phyloP scores from a whole-genome alignment of 1,140 invertebrate genomes.

The Nixonia krombeini region DNA sequence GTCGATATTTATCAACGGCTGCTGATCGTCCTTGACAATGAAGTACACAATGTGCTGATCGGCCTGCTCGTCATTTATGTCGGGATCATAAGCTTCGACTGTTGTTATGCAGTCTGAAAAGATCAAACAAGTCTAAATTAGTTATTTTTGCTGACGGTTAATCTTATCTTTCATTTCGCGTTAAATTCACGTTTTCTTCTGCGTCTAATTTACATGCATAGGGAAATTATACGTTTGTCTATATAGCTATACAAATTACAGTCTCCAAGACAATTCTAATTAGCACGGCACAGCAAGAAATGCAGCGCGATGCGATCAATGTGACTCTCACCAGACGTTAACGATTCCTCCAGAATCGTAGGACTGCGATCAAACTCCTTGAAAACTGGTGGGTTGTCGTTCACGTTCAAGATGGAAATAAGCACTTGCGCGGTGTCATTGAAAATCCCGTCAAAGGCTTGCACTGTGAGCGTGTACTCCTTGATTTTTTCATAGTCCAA shows the following conservation, averaged over 20 bases:
- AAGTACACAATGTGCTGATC: constrained; percentile 85
- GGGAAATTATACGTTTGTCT: too few species aligned
- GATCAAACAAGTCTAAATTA: constrained; percentile 2
- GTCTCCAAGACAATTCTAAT: too few species aligned
- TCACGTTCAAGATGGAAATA: constrained; percentile 86
- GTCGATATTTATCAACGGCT: constrained; percentile 79
- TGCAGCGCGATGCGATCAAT: too few species aligned
- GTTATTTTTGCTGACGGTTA: background rate
- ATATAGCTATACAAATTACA: too few species aligned
- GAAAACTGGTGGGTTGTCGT: constrained; percentile 87
- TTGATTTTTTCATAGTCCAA: constrained; percentile 90
- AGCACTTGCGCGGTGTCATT: constrained; percentile 82
- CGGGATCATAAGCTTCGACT: constrained; percentile 83
- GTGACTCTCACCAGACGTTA: constrained; percentile 76
- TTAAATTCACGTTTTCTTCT: too few species aligned
- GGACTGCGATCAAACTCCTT: constrained; percentile 76
- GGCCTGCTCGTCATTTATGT: constrained; percentile 80
- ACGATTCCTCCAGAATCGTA: constrained; percentile 79
- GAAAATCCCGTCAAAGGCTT: constrained; percentile 84
- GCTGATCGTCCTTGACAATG: constrained; percentile 80
- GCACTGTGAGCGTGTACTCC: constrained; percentile 82
- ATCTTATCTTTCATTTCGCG: too few species aligned
- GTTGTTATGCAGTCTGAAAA: constrained; percentile 73
- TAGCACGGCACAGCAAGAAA: too few species aligned
- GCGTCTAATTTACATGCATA: too few species aligned